Evolutionary conservation across 2,797 vertebrate genomes (phyloP).

Genomic region (Allobates femoralis): DNA sequence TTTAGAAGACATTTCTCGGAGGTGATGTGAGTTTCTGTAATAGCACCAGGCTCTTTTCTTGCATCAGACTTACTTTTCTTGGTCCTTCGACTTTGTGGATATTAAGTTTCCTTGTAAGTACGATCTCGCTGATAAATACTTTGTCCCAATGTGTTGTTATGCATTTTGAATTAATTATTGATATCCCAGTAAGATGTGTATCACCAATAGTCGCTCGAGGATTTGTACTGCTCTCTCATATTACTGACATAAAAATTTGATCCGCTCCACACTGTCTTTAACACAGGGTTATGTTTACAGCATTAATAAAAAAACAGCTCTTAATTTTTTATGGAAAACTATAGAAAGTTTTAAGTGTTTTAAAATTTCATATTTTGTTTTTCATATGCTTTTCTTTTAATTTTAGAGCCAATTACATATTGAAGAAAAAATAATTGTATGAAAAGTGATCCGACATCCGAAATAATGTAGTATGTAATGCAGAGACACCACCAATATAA

Average conservation of each 20-base stretch:
- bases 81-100: conserved; percentile 43
- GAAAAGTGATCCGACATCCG: too few relatives aligned
- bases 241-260: conserved; percentile 64
- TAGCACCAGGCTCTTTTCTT: conserved; percentile 54
- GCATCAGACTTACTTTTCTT: neutral
- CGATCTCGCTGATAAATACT: conserved; percentile 78
- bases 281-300: conserved; percentile 30
- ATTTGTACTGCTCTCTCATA: conserved; percentile 70
- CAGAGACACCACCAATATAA: too few relatives aligned
- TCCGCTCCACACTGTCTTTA: conserved; percentile 15
- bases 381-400: neutral
- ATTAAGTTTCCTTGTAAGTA: conserved; percentile 79
- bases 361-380: neutral
- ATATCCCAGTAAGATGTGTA: conserved; percentile 73
- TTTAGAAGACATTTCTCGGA: neutral
- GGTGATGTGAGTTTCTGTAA: neutral
- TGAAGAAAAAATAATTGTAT: neutral
- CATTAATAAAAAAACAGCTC: neutral
- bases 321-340: neutral
- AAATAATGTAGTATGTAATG: too few relatives aligned
- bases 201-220: conserved; percentile 70
- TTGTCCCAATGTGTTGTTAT: conserved; percentile 79
- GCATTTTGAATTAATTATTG: conserved; percentile 80
- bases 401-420: neutral
- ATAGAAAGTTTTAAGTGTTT: neutral